Conservation (phyloP, 2,113 vertebrate species). For the Oryctolagus cuniculus region mOryCun1.1 NC_091432.1:101862001-101862500, state of each 20-base stretch:
- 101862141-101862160: not conserved
- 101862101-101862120: too few relatives aligned
- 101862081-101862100: too few relatives aligned
- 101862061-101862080: too few relatives aligned
- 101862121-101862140: too few relatives aligned
- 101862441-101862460: conserved; percentile 23
- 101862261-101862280: not conserved
- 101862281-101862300: not conserved
- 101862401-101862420: not conserved
- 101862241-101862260: not conserved
- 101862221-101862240: conserved; percentile 26
- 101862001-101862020: too few relatives aligned
- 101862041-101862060: too few relatives aligned
- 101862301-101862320: not conserved
- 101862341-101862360: conserved; percentile 18
- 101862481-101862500: not conserved
- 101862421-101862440: conserved; percentile 8
- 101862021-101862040: too few relatives aligned
- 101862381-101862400: not conserved
- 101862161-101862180: not conserved
- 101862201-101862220: conserved; percentile 13
- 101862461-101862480: conserved; percentile 23
- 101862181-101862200: not conserved
- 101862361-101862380: conserved; percentile 2
- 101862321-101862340: conserved; percentile 27